Conservation (phyloP, 2,888 invertebrate species). For the Thera britannica region DNA sequence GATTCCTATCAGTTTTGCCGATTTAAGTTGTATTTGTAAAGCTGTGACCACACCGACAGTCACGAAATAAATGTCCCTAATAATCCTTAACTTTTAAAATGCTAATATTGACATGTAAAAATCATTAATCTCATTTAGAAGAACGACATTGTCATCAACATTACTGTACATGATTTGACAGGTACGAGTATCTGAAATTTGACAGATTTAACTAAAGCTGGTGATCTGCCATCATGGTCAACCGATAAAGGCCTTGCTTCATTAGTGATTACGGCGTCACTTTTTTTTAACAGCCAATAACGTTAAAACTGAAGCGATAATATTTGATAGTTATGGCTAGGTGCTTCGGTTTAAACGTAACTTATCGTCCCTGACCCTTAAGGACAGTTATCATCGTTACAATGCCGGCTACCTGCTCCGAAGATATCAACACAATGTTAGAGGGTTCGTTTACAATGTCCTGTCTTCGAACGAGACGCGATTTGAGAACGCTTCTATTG, state of each 20-base stretch:
- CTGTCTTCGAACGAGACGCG: slow-evolving; percentile 35
- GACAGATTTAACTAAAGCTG: too few relatives aligned
- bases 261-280: too few relatives aligned
- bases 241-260: too few relatives aligned
- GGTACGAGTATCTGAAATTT: too few relatives aligned
- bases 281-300: too few relatives aligned
- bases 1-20: slow-evolving; percentile 55
- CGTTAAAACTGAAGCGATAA: not conserved
- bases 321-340: not conserved
- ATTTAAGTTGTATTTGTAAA: slow-evolving; percentile 53
- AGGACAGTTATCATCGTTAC: slow-evolving; percentile 46
- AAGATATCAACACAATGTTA: slow-evolving; percentile 44
- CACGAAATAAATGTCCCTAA: too few relatives aligned
- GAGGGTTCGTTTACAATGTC: slow-evolving; percentile 51
- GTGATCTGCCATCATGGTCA: too few relatives aligned
- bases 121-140: too few relatives aligned
- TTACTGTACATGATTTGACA: too few relatives aligned
- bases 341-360: not conserved
- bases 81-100: too few relatives aligned
- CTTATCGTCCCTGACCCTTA: slow-evolving; percentile 45
- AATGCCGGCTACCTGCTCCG: slow-evolving; percentile 67
- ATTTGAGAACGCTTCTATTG: slow-evolving; percentile 37
- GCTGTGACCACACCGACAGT: not conserved
- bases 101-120: too few relatives aligned
- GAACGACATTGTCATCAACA: too few relatives aligned